Base-by-base conservation (phyloP, 2,113 vertebrate genomes). In the Hydrolagus affinis region DNA sequence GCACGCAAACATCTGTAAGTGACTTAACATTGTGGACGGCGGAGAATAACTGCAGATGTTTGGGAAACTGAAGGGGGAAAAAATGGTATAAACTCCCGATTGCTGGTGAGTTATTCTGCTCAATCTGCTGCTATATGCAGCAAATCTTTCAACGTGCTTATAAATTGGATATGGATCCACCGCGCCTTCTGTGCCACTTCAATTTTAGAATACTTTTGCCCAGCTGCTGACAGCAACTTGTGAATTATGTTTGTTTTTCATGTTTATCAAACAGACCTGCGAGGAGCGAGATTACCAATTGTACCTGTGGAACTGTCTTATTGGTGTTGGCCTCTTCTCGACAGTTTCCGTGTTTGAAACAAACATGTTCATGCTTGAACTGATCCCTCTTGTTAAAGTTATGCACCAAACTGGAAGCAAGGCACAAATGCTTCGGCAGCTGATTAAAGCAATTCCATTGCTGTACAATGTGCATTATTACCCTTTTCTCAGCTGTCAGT, bases 381-480 rank as follows among this genome's bases (percentile, higher is more conserved):
- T n/a, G 70, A 86, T 89, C 88, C 85, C 86, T 86, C 90, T 88
- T 90, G 88, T 85, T 85, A 76, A 91, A 90, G 89, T 90, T 91
- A 86, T 6, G 87, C 89, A 80, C 85, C 60, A 88, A 88, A 87
- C 87, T 86, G 85, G 71, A 8, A 32, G 17, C 86, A 56, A 44
- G 32, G 32, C 32, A 75, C 15, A 75, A 10, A 30, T 32, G 17
- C 44, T 75, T 75, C 70, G 17, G 56, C 11, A 17, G 25, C 87
- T 92, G 91, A 93, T 92, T 91, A 91, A 91, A 88, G 89, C 93
- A 92, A 93, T 93, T 93, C 92, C 91, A 93, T 86, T 90, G 88
- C 87, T 88, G 87, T 88, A 89, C 89, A 89, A 90, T 88, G 85
- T 88, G 89, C 90, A 89, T 93, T 91, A 93, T 93, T 93, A 92